These are phyloP conservation scores for Dasypus novemcinctus DNA, from an alignment of 2,113 vertebrate genomes.

Conservation along the genomic window DNA sequence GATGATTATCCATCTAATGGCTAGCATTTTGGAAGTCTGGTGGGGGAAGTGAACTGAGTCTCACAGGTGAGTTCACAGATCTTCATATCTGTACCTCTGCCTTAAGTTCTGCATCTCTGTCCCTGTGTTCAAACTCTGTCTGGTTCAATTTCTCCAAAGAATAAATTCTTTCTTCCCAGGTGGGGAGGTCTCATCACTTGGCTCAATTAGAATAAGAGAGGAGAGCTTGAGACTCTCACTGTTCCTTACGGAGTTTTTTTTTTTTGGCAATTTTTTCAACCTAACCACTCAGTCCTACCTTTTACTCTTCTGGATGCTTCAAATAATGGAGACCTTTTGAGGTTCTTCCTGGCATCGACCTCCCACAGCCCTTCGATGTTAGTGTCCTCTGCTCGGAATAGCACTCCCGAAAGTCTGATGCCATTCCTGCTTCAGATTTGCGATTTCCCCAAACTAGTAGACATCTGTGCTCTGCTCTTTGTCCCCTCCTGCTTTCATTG, in stretches of 20 bases:
- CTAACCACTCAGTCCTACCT: not conserved
- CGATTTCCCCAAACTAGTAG: not conserved
- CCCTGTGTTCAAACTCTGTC: not conserved
- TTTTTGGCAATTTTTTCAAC: not conserved
- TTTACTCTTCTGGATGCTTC: not conserved
- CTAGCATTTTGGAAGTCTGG: not conserved
- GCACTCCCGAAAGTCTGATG: not conserved
- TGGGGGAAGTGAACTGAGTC: not conserved
- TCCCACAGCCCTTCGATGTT: rapidly evolving
- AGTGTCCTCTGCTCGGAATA: rapidly evolving
- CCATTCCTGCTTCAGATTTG: no score
- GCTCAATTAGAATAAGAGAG: not conserved
- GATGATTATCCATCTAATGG: not conserved
- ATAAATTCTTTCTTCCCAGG: not conserved
- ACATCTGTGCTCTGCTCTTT: no score
- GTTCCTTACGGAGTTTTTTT: not conserved
- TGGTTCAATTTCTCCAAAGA: not conserved
- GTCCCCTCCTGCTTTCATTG: not conserved
- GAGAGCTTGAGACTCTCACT: not conserved
- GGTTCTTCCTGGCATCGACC: not conserved
- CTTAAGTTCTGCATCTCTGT: not conserved
- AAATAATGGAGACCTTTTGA: not conserved
- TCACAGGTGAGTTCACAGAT: not conserved
- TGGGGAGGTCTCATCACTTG: not conserved
- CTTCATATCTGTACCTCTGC: not conserved